Conservation (phyloP, 2,797 vertebrate genomes). For the Denticeps clupeoides region DNA sequence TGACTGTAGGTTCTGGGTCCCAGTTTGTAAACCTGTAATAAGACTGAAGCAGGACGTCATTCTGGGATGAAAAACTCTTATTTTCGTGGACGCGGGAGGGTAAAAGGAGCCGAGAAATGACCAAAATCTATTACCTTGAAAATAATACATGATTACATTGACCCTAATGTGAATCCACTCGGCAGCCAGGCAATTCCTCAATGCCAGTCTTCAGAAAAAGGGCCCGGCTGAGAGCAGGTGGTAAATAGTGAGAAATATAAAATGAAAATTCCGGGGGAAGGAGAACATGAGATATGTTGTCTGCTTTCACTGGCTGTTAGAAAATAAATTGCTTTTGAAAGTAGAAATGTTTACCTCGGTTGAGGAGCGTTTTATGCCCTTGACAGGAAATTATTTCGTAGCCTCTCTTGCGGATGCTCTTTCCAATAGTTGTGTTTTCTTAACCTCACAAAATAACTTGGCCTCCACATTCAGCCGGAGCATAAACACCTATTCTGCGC, state of each 20-base stretch:
- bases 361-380: constrained; percentile 54
- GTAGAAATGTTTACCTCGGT: constrained; percentile 60
- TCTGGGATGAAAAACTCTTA: not conserved
- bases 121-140: constrained; percentile 32
- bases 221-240: constrained; percentile 26
- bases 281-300: constrained; percentile 60
- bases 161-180: constrained; percentile 50
- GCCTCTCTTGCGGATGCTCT: constrained; percentile 50
- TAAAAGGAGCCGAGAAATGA: constrained; percentile 25
- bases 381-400: constrained; percentile 58
- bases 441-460: constrained; percentile 58
- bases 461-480: constrained; percentile 45
- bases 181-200: constrained; percentile 42
- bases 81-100: constrained; percentile 36
- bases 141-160: constrained; percentile 43
- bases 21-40: no score
- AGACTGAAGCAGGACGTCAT: no score
- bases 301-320: constrained; percentile 55
- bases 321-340: constrained; percentile 64
- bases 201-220: constrained; percentile 41
- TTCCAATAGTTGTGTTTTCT: constrained; percentile 53
- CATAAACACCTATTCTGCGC: constrained; percentile 46
- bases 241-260: constrained; percentile 41
- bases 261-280: constrained; percentile 54
- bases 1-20: no score